These are phyloP conservation scores for Hirtodrosophila trivittata DNA, from an alignment of 2,888 invertebrate genomes.

Conservation along the genomic window DNA sequence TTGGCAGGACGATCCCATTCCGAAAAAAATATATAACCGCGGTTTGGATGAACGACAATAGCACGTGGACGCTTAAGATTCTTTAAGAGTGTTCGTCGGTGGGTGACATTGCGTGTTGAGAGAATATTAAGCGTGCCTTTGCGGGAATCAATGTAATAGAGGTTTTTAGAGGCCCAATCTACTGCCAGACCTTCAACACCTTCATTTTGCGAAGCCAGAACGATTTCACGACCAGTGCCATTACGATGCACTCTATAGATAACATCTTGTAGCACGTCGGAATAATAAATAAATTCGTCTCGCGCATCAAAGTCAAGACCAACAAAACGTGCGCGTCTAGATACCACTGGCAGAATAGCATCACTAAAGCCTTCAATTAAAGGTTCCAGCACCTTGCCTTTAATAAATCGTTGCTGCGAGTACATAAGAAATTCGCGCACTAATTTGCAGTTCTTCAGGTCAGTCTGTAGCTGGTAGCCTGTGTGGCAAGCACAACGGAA, in stretches of 20 bases:
- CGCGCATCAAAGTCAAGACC: conserved; percentile 97
- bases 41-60: conserved; percentile 98
- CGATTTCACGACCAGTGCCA: conserved; percentile 92
- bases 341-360: conserved; percentile 97
- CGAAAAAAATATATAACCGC: conserved; percentile 96
- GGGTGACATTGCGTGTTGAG: conserved; percentile 93
- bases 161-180: conserved; percentile 97
- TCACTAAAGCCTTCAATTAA: conserved; percentile 96
- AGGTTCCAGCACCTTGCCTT: conserved; percentile 95
- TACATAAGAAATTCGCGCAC: conserved; percentile 96
- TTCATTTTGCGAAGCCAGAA: conserved; percentile 97
- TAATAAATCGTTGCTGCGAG: conserved; percentile 97
- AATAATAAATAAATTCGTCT: conserved; percentile 97
- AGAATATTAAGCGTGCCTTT: conserved; percentile 97
- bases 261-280: conserved; percentile 97
- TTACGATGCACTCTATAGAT: conserved; percentile 93
- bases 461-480: conserved; percentile 90
- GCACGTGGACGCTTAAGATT: conserved; percentile 96
- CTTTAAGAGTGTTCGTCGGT: conserved; percentile 92
- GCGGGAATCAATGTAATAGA: conserved; percentile 97
- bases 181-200: conserved; percentile 98
- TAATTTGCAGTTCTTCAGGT: conserved; percentile 91
- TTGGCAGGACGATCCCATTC: conserved; percentile 99
- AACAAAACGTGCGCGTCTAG: conserved; percentile 95
- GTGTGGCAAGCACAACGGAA: conserved; percentile 96